Percentiles rank a stretch among this genome's conserved stretches.
Conservation (phyloP, 1,140 invertebrate species). For the Adoxophyes honmai region DNA sequence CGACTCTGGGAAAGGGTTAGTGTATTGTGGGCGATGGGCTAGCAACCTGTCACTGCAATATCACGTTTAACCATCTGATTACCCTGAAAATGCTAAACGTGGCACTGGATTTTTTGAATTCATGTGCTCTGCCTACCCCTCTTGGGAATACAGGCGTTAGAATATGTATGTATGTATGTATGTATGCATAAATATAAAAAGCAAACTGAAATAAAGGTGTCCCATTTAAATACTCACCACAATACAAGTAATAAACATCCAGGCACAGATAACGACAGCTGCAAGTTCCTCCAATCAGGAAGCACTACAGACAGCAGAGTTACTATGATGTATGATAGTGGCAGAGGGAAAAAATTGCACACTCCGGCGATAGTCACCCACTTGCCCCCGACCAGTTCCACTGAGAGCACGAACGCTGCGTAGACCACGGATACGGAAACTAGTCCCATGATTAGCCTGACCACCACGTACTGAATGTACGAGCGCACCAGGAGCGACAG, state of each 20-base stretch:
- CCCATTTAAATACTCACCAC: constrained; percentile 77
- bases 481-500: constrained; percentile 80
- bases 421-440: constrained; percentile 86
- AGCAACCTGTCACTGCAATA: too few species aligned
- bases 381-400: constrained; percentile 85
- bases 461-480: constrained; percentile 80
- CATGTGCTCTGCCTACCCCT: too few species aligned
- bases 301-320: constrained; percentile 84
- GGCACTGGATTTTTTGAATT: too few species aligned
- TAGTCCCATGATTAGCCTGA: constrained; percentile 81
- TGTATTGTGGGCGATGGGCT: too few species aligned
- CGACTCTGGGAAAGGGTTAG: too few species aligned
- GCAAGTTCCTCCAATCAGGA: constrained; percentile 84
- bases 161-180: too few species aligned
- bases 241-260: constrained; percentile 81
- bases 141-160: too few species aligned
- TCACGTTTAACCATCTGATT: too few species aligned
- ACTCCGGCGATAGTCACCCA: constrained; percentile 86
- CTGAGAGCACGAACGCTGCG: constrained; percentile 84
- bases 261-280: constrained; percentile 84
- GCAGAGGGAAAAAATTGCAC: constrained; percentile 85
- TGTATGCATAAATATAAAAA: too few species aligned
- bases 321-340: constrained; percentile 85
- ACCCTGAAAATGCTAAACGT: too few species aligned
- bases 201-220: too few species aligned